These are phyloP conservation scores for Tryphoninae sp. DNA, from an alignment of 2,888 invertebrate genomes.

Conservation along the genomic window DNA sequence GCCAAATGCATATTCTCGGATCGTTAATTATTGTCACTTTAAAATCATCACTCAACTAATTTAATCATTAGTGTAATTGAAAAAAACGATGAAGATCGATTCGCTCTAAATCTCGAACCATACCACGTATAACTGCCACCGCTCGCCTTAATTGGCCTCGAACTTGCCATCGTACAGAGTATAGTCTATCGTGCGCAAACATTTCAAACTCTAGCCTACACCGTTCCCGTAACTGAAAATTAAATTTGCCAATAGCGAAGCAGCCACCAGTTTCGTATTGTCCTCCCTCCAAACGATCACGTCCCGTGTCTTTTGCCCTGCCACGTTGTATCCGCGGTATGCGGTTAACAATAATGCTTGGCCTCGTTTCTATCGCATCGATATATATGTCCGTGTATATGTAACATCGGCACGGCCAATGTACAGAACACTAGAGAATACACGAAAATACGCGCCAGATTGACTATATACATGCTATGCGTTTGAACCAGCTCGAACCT, in stretches of 20 bases:
- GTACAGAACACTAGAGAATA: constrained; percentile 36
- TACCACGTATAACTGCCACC: neutral
- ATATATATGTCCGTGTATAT: neutral
- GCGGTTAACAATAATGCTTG: constrained; percentile 5
- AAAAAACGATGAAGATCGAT: too few relatives aligned
- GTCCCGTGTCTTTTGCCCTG: neutral
- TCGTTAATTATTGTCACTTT: too few relatives aligned
- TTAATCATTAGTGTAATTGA: too few relatives aligned
- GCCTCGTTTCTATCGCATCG: constrained; percentile 1
- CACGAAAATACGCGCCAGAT: constrained; percentile 39
- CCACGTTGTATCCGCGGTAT: neutral
- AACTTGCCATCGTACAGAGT: neutral
- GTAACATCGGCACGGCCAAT: neutral
- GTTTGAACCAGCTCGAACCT: constrained; percentile 39
- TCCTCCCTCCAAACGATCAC: neutral
- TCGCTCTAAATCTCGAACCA: too few relatives aligned
- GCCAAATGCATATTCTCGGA: too few relatives aligned
- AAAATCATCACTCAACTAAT: too few relatives aligned
- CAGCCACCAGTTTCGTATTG: neutral
- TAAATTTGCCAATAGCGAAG: constrained; percentile 2
- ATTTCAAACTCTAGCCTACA: neutral
- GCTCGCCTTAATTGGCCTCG: neutral
- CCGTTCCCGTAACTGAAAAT: constrained; percentile 3
- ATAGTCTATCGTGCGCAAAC: neutral
- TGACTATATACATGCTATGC: constrained; percentile 18